These are phyloP conservation scores for Xerus rutilus DNA, from an alignment of 2,797 vertebrate genomes.

Conservation along the genomic window DNA sequence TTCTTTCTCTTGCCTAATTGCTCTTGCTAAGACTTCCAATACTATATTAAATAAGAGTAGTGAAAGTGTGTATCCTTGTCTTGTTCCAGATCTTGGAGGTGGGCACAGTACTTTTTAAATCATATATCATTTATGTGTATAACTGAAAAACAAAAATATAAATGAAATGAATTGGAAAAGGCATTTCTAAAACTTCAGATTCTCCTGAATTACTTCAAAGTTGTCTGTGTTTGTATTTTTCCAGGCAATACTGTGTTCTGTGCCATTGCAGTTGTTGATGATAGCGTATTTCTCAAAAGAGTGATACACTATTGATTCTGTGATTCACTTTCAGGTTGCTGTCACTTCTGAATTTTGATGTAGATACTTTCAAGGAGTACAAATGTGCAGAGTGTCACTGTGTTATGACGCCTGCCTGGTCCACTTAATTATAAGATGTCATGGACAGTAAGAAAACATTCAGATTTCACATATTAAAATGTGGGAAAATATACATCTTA, in stretches of 20 bases:
- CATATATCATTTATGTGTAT: background rate
- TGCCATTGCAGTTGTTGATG: background rate
- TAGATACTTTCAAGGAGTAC: conserved; percentile 27
- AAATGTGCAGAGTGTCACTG: conserved; percentile 21
- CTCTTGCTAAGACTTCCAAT: background rate
- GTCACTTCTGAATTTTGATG: conserved; percentile 70
- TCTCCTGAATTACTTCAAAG: background rate
- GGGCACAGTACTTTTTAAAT: background rate
- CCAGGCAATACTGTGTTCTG: background rate
- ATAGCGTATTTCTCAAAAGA: background rate
- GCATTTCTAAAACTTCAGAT: background rate
- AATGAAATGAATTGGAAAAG: conserved; percentile 22
- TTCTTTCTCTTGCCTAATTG: background rate
- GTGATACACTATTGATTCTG: conserved; percentile 58
- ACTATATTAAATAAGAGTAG: background rate
- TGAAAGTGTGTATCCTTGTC: background rate
- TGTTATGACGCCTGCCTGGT: conserved; percentile 38
- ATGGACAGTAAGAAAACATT: background rate
- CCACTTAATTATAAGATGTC: conserved; percentile 31
- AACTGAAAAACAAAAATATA: conserved; percentile 29
- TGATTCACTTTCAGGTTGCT: conserved; percentile 65
- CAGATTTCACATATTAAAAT: conserved; percentile 60
- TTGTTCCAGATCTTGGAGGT: background rate
- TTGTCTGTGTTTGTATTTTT: background rate
- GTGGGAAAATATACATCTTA: background rate